Conservation (phyloP, 2,797 vertebrate species). For the Sebastiscus tertius region DNA sequence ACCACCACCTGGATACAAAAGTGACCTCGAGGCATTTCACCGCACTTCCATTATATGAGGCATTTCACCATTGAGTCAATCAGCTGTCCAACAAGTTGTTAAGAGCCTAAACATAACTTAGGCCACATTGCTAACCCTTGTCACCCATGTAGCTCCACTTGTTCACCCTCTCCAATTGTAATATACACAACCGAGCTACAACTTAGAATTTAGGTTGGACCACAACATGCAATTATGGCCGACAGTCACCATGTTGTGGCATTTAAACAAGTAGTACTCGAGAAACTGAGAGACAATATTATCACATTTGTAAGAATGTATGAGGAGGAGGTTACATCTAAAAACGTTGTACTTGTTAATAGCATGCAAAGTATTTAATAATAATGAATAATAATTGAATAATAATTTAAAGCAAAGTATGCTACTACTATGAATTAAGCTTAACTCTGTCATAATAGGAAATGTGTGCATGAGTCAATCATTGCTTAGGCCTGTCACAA, state of each 20-base stretch:
- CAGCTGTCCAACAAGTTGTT: constrained; percentile 56
- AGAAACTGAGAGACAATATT: background rate
- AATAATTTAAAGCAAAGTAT: background rate
- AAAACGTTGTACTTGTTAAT: background rate
- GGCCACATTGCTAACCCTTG: constrained; percentile 60
- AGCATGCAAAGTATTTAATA: background rate
- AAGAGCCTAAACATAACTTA: constrained; percentile 51
- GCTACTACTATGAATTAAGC: background rate
- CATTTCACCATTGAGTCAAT: constrained; percentile 32
- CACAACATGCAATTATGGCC: constrained; percentile 74
- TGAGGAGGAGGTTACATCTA: background rate
- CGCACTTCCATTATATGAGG: background rate
- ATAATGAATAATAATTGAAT: background rate
- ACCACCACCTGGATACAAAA: constrained; percentile 30
- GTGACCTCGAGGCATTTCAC: constrained; percentile 1
- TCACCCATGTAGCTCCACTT: constrained; percentile 38
- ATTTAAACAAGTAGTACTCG: constrained; percentile 31
- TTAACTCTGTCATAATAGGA: background rate
- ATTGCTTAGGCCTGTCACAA: background rate
- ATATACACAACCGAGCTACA: constrained; percentile 55
- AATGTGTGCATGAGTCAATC: background rate
- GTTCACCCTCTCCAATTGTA: constrained; percentile 39
- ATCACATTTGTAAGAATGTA: background rate
- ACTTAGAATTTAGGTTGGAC: constrained; percentile 71
- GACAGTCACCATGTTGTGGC: constrained; percentile 55